Base-by-base conservation (phyloP, 2,797 vertebrate genomes). In the Sebastes matsubarae region DNA sequence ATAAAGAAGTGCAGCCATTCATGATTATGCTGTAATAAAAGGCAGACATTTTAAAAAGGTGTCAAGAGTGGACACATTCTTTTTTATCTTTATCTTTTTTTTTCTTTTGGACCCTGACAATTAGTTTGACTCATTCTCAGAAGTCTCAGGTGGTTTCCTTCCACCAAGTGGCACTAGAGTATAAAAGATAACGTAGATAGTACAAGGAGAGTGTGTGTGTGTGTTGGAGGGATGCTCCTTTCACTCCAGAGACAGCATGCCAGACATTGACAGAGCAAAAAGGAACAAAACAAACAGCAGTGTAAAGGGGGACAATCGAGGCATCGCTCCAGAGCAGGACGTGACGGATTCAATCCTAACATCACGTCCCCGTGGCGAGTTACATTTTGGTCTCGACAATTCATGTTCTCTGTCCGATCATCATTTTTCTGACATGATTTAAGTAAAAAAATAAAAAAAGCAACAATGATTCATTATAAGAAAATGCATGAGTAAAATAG, bases 101-200 rank as follows among this genome's bases (percentile, higher is more conserved):
- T 16, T 57, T 71, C 54, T 88, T 75, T 74, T 82, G 88, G 93
- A 95, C 94, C 93, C 92, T 93, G 93, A 96, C 88, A 92, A 95
- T 91, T 91, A 94, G 95, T 95, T 93, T 94, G 89, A 95, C 95
- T 95, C 87, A 91, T 93, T 93, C 92, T 91, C 92, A 94, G 93
- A 88, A 91, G 91, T 93, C 92, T 92, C 92, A 83, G 93, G 93
- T 92, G 92, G 92, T 87, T 94, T 92, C 87, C 91, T 92, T 94
- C 96, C 95, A 95, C 95, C 94, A 95, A 94, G 96, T 96, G 96
- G 95, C 95, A 96, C 95, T 95, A 95, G 91, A 95, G 94, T 94
- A 91, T 92, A 94, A 94, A 95, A 92, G 91, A 95, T 94, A 92
- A 90, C 57, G 46, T 68, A 84, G 88, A 89, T 88, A 92, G 86